Evolutionary conservation across 2,888 invertebrate species (phyloP).

Genomic region (Nomada fabriciana): DNA sequence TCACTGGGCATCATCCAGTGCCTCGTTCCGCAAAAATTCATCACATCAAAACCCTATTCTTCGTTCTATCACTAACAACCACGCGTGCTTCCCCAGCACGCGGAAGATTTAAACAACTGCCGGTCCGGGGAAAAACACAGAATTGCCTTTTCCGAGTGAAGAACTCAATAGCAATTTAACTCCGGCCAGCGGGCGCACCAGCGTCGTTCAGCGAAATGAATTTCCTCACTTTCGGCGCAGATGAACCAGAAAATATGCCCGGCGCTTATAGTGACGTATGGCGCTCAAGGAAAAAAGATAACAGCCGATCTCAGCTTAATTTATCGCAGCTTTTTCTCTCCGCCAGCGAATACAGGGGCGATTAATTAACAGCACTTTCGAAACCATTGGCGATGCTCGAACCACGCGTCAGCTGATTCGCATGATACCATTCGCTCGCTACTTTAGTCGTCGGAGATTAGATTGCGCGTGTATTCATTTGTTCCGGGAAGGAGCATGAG

Average conservation of each 20-base stretch:
- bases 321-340: constrained; percentile 58
- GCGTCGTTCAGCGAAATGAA: constrained; percentile 54
- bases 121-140: constrained; percentile 7
- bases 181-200: constrained; percentile 16
- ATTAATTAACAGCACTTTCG: constrained; percentile 68
- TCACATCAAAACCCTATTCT: neutral
- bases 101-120: neutral
- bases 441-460: constrained; percentile 47
- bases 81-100: neutral
- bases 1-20: neutral
- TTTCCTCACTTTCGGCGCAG: constrained; percentile 58
- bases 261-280: constrained; percentile 61
- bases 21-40: neutral
- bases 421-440: constrained; percentile 54
- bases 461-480: constrained; percentile 54
- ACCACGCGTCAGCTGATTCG: constrained; percentile 56
- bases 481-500: constrained; percentile 38
- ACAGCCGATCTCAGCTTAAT: constrained; percentile 52
- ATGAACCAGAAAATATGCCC: constrained; percentile 63
- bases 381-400: constrained; percentile 41
- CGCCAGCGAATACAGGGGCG: constrained; percentile 50
- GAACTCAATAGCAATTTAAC: constrained; percentile 45
- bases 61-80: neutral
- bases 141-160: constrained; percentile 22
- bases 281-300: constrained; percentile 51